phyloP scores from a whole-genome alignment of 2,797 vertebrate genomes.

The Scyliorhinus canicula region DNA sequence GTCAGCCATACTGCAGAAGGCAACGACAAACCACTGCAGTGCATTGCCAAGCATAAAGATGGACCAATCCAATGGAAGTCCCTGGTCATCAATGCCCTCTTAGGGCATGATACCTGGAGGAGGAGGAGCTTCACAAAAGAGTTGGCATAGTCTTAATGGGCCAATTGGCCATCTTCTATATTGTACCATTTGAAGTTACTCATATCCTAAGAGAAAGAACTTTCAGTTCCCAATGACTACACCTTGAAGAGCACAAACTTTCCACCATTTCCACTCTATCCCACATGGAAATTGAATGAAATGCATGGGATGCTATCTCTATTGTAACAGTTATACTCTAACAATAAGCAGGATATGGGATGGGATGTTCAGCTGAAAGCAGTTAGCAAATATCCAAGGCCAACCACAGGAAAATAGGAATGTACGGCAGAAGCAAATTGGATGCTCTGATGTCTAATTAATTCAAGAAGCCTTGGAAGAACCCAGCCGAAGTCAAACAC shows the following conservation, averaged over 20 bases:
- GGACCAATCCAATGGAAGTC: too few species aligned
- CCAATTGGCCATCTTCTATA: background rate
- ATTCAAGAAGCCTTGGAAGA: slow-evolving; percentile 11
- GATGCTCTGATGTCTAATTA: slow-evolving; percentile 20
- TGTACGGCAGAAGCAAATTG: background rate
- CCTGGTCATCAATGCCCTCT: too few species aligned
- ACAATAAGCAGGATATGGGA: background rate
- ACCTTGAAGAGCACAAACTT: background rate
- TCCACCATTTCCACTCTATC: background rate
- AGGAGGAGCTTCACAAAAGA: background rate
- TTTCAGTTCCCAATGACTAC: background rate
- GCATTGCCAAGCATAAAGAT: too few species aligned
- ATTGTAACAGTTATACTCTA: background rate
- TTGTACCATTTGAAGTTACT: background rate
- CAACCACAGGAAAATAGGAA: slow-evolving; percentile 29
- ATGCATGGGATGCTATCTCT: background rate
- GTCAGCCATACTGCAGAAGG: too few species aligned
- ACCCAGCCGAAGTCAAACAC: background rate
- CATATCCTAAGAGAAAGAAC: background rate
- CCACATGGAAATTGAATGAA: background rate
- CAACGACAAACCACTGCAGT: too few species aligned
- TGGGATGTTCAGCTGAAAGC: background rate
- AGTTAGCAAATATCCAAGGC: background rate
- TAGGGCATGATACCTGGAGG: too few species aligned
- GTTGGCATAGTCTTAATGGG: background rate